Evolutionary conservation across 2,113 vertebrate genomes (phyloP), one percentile per base, ranked within the genome.

Genomic region (Anseranas semipalmata): DNA sequence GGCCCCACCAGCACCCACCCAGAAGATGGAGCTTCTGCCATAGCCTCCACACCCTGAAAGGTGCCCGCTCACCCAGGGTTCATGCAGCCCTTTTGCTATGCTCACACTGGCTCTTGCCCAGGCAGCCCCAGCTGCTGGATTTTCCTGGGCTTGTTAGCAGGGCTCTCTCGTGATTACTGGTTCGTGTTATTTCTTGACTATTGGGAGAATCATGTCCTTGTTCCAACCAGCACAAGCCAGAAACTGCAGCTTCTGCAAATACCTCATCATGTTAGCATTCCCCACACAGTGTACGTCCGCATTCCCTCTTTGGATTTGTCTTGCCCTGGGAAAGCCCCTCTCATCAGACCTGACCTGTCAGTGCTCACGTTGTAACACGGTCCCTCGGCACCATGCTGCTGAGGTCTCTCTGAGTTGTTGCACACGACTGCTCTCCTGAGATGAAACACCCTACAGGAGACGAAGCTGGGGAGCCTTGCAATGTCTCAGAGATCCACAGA

Each of bases 31-130:
- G 32, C 4, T 32, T 55, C 48, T 32, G 20, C 55, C 16, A 8
- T 27, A 71, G 27, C 16, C 30, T 15, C 15, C 21, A 18, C 0
- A 4, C 12, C 5, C 1, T 0, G 58, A 59, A 33, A n/a, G 35
- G 27, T 17, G 10, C 46, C 39, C 72, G 45, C 59, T 73, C 67
- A 43, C 20, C 45, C 37, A 22, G 52, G 21, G 25, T 19, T 41
- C 43, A 10, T 43, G 6, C 45, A 59, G 45, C 30, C 32, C 60
- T 41, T 67, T 21, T 2, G 0, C 75, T 35, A 7, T 43, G 62
- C 28, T 71, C 62, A 63, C 19, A 33, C 62, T 3, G 53, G 24
- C 60, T 80, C 28, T 72, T 66, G 52, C 33, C 12, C 37, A 59
- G 59, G 52, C 78, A 73, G 60, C 32, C 41, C 74, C 41, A 25